Evolutionary conservation across 2,797 vertebrate genomes (phyloP).

Genomic region (Pogonophryne albipinna): DNA sequence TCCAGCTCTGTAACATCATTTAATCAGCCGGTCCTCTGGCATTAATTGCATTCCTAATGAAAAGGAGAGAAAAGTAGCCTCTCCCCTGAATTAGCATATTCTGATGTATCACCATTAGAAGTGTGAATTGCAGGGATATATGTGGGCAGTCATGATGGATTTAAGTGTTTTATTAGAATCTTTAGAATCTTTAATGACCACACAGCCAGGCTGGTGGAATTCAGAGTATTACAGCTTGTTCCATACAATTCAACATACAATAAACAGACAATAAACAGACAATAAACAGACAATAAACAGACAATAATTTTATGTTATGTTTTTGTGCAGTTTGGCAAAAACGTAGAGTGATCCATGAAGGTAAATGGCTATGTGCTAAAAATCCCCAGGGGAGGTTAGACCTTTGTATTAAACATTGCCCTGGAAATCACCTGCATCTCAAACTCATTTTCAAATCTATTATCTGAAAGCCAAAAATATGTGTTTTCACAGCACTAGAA

Average conservation of each 20-base stretch:
- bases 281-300: too few relatives aligned
- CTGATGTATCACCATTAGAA: slow-evolving; percentile 37
- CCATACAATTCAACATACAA: too few relatives aligned
- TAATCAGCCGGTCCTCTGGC: slow-evolving; percentile 77
- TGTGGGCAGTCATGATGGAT: slow-evolving; percentile 31
- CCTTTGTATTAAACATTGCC: slow-evolving; percentile 27
- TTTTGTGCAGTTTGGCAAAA: slow-evolving; percentile 46
- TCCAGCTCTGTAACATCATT: slow-evolving; percentile 58
- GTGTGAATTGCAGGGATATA: slow-evolving; percentile 38
- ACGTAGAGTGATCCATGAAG: slow-evolving; percentile 24
- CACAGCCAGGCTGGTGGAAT: too few relatives aligned
- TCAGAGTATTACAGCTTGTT: too few relatives aligned
- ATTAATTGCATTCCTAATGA: slow-evolving; percentile 79
- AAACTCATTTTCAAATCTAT: slow-evolving; percentile 9
- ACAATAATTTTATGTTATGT: slow-evolving; percentile 33
- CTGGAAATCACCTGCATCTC: slow-evolving; percentile 15
- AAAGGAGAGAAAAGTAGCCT: slow-evolving; percentile 56
- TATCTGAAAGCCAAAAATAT: not conserved
- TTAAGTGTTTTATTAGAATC: slow-evolving; percentile 42
- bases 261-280: too few relatives aligned
- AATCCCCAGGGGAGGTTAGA: slow-evolving; percentile 25
- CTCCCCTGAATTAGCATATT: slow-evolving; percentile 53
- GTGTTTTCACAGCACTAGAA: not conserved
- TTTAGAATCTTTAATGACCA: too few relatives aligned
- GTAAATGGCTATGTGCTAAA: slow-evolving; percentile 36